Percentiles rank a stretch among this genome's conserved stretches.
These are phyloP conservation scores for Tyto alba DNA, from an alignment of 2,113 vertebrate species.

Conservation along the genomic window DNA sequence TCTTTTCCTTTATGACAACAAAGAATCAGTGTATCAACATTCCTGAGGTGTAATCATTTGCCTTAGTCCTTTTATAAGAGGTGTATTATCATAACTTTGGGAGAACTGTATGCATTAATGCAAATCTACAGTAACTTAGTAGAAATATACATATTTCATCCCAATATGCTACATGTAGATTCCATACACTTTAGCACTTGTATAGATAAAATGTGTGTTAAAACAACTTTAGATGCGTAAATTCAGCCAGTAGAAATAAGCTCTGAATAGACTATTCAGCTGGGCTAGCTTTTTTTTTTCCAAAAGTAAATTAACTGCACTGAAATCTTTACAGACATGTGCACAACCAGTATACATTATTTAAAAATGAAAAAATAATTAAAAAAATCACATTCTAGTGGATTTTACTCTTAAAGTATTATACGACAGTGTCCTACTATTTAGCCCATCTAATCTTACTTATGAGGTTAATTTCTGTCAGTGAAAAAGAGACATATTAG, in stretches of 20 bases:
- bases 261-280: background rate
- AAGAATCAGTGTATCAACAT: background rate
- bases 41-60: background rate
- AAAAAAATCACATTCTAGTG: no score
- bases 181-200: background rate
- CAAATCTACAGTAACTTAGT: background rate
- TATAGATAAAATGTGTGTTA: background rate
- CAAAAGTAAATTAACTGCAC: background rate
- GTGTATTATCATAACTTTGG: background rate
- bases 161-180: background rate
- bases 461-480: background rate
- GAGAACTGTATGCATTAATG: background rate
- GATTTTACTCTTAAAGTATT: background rate
- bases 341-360: background rate
- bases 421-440: background rate
- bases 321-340: background rate
- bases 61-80: background rate
- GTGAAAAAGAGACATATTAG: background rate
- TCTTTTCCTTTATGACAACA: background rate
- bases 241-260: background rate
- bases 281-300: background rate
- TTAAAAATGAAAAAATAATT: background rate
- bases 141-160: background rate
- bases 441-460: background rate
- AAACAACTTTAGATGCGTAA: background rate